Evolutionary conservation across 37 sponge, comb jelly and placozoan species (phyloP).

Genomic region (Chondrosia reniformis): DNA sequence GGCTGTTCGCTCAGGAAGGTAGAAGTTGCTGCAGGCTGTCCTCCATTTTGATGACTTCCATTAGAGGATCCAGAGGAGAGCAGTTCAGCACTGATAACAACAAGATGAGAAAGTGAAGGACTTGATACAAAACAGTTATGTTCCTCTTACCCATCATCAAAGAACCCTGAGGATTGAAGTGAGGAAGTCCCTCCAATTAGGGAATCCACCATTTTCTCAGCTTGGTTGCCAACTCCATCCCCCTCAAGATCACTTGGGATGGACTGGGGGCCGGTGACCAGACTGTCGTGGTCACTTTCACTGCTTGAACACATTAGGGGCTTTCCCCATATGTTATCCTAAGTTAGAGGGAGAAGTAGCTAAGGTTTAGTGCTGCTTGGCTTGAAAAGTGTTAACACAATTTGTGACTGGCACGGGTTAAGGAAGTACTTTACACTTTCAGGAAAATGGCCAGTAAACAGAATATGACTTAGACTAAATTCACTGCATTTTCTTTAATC

Average conservation of each 20-base stretch:
- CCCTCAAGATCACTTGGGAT: neutral
- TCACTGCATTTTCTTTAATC: no score
- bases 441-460: no score
- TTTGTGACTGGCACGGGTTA: no score
- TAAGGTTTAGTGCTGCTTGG: no score
- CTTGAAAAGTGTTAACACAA: no score
- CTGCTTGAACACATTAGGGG: neutral
- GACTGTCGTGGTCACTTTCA: neutral
- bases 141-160: slow-evolving; percentile 6
- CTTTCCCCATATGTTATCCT: slow-evolving; percentile 12
- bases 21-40: neutral
- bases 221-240: neutral
- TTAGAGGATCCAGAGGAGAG: neutral
- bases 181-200: neutral
- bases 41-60: neutral
- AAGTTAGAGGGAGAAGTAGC: neutral
- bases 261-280: neutral
- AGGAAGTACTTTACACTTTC: no score
- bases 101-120: neutral
- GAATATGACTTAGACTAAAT: no score
- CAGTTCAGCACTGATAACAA: slow-evolving; percentile 2
- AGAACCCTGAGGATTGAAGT: slow-evolving; percentile 1
- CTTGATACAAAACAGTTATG: neutral
- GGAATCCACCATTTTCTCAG: neutral
- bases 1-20: neutral